Evolutionary conservation across 2,888 invertebrate species (phyloP), one percentile per base, ranked within the genome.

Genomic region (Phaonia tiefii): DNA sequence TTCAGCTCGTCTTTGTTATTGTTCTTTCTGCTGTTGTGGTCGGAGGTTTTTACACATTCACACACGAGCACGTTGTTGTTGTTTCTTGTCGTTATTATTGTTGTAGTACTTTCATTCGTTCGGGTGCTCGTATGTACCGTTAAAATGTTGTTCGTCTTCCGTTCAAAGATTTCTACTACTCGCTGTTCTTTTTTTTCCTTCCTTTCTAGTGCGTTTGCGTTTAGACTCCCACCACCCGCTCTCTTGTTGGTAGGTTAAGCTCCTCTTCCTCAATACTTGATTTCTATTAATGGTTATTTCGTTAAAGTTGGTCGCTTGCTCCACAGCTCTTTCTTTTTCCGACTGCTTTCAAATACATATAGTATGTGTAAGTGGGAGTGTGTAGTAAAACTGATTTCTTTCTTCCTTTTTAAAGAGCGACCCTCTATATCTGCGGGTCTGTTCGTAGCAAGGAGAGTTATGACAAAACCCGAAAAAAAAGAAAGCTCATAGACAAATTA

Each of bases 141-240:
- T 31, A 8, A 31, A 31, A 3, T 31, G n/a, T 31, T 31, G 4
- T 31, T 25, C 8, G 8, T 22, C 2, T 17, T 37, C 25, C 20
- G 15, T 60, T 70, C 31, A 84, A 83, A 80, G 82, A 83, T 85
- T 85, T 83, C 73, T 82, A 75, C 79, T 74, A 17, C 84, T 71
- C 83, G 74, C 79, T 74, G 22, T 44, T 72, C 49, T 77, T 75
- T 83, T 79, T 84, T 80, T 82, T 84, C 83, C 81, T 67, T 75
- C 66, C 78, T 78, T 84, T 85, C 86, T 87, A 87, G 85, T 86
- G 86, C 86, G 83, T 83, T 80, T 81, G 80, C 80, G 80, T 80
- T 80, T 75, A 75, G 84, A 85, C 88, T 84, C 88, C 88, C 88
- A 87, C 87, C 87, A 87, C 87, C 88, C 86, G 49, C 67, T 51